Evolutionary conservation across 2,113 vertebrate species (phyloP).

Genomic region (Microtus pennsylvanicus): DNA sequence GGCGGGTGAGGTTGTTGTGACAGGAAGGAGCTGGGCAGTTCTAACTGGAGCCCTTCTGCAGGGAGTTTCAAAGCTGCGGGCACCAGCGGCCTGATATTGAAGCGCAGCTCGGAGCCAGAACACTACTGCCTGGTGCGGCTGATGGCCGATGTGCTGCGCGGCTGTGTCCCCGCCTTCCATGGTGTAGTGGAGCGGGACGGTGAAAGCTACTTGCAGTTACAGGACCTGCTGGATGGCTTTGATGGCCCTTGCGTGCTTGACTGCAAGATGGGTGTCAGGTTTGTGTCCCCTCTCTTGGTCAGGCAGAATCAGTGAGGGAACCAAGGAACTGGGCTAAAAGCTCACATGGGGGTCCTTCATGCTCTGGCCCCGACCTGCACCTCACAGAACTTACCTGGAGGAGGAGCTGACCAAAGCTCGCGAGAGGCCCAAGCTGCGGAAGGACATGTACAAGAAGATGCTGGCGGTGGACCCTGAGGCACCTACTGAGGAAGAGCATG

Average conservation of each 20-base stretch:
- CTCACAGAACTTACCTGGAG: slow-evolving; percentile 95
- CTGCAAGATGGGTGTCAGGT: slow-evolving; percentile 99
- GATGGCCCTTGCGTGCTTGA: slow-evolving; percentile 97
- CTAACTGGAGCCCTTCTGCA: slow-evolving; percentile 77
- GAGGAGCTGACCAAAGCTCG: slow-evolving; percentile 96
- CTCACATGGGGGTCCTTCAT: neutral
- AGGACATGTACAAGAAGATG: slow-evolving; percentile 99
- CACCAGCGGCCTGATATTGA: slow-evolving; percentile 95
- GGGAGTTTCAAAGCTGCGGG: slow-evolving; percentile 98
- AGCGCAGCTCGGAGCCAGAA: slow-evolving; percentile 96
- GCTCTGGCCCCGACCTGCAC: neutral
- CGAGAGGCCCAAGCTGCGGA: slow-evolving; percentile 94
- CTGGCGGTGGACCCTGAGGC: slow-evolving; percentile 94
- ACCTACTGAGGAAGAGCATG: slow-evolving; percentile 93
- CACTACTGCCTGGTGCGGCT: slow-evolving; percentile 93
- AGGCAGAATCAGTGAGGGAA: neutral
- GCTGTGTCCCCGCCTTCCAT: slow-evolving; percentile 93
- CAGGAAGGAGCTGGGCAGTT: neutral
- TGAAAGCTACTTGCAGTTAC: slow-evolving; percentile 95
- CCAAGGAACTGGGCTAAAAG: neutral
- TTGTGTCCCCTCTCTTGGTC: neutral
- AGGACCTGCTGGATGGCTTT: slow-evolving; percentile 94
- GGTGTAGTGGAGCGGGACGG: slow-evolving; percentile 95
- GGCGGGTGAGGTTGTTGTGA: neutral
- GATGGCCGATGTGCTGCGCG: slow-evolving; percentile 89